phyloP scores from a whole-genome alignment of 2,113 vertebrate genomes.

The Abramis brama region DNA sequence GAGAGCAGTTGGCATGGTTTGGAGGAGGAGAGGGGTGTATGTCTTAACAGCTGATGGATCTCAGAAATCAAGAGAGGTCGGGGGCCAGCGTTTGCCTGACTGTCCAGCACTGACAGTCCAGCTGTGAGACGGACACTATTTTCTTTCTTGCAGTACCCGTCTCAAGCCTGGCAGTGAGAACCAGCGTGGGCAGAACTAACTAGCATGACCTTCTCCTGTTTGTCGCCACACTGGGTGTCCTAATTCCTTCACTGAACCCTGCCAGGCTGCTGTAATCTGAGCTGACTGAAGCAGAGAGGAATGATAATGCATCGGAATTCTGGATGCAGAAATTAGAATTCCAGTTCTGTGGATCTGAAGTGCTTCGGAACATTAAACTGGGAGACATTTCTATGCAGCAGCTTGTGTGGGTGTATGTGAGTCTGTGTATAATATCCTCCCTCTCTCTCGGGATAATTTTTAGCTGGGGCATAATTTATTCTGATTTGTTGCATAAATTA shows the following conservation, averaged over 20 bases:
- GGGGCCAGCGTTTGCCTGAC: background rate
- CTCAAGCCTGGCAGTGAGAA: slow-evolving; percentile 18
- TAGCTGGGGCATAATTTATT: background rate
- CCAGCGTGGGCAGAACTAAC: slow-evolving; percentile 17
- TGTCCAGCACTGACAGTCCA: background rate
- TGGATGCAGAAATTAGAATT: slow-evolving; percentile 2
- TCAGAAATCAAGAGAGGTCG: background rate
- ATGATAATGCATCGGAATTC: slow-evolving; percentile 34
- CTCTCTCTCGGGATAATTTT: background rate
- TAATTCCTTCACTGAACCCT: background rate
- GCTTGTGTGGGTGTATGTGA: background rate
- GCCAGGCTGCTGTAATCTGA: background rate
- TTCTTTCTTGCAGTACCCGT: slow-evolving; percentile 18
- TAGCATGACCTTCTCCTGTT: slow-evolving; percentile 25
- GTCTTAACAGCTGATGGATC: slow-evolving; percentile 15
- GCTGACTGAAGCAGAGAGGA: slow-evolving; percentile 12
- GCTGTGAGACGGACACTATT: slow-evolving; percentile 38
- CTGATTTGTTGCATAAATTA: background rate
- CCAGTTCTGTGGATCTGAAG: background rate
- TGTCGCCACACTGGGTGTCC: background rate
- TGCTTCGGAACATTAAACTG: slow-evolving; percentile 3
- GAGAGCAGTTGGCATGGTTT: background rate
- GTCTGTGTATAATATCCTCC: background rate
- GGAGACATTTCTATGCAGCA: slow-evolving; percentile 16
- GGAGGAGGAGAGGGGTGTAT: background rate